Evolutionary conservation across 2,113 vertebrate species (phyloP).

Genomic region (Stigmatopora nigra): DNA sequence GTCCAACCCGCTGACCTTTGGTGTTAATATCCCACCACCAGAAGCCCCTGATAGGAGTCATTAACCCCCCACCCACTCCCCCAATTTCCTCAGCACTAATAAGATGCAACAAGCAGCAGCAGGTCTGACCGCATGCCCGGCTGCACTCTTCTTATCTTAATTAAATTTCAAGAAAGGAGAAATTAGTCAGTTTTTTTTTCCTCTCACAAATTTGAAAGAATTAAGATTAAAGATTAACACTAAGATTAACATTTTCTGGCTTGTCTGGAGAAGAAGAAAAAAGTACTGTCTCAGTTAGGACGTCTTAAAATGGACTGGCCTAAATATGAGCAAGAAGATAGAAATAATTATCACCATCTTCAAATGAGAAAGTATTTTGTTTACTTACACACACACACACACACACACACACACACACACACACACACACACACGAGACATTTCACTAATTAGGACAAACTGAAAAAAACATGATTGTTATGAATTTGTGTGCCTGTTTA

Average conservation of each 20-base stretch:
- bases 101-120: conserved; percentile 35
- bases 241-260: conserved; percentile 55
- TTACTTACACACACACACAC: no score
- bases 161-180: conserved; percentile 39
- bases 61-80: not conserved
- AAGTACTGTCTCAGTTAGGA: conserved; percentile 45
- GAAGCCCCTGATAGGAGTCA: not conserved
- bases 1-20: conserved; percentile 27
- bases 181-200: not conserved
- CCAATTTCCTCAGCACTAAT: conserved; percentile 47
- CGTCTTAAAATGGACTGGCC: conserved; percentile 38
- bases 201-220: conserved; percentile 50
- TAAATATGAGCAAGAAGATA: conserved; percentile 34
- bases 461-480: not conserved
- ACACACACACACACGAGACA: not conserved
- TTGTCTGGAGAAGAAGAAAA: conserved; percentile 57
- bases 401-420: no score
- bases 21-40: conserved; percentile 29
- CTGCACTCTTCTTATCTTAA: conserved; percentile 29
- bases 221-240: not conserved
- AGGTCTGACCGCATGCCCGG: conserved; percentile 5
- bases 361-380: not conserved
- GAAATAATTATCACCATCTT: not conserved
- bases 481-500: not conserved
- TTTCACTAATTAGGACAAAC: conserved; percentile 12